Base-by-base conservation (phyloP, 2,797 vertebrate genomes). In the Micrastur ruficollis region DNA sequence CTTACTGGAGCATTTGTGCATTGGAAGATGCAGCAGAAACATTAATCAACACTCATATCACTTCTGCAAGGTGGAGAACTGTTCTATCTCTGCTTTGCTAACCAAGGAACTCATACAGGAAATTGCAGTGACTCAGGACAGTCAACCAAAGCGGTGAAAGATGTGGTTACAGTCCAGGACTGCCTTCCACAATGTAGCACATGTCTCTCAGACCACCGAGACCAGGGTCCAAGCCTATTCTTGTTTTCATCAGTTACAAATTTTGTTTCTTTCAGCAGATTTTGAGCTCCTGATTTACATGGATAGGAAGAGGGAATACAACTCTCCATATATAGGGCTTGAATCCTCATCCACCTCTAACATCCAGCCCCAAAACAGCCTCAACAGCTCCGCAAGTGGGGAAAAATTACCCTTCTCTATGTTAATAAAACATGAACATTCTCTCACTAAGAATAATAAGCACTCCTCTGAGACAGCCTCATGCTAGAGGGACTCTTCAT, bases 401-500 rank as follows among this genome's bases (percentile, higher is more conserved):
- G 42, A 79, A 95, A 91, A 91, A 74, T 0, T 0, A 63, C 32
- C 40, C 31, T 70, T 56, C 8, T 21, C 22, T 31, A 55, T 6
- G 22, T 80, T 49, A 87, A 75, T 55, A 56, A 85, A 84, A 85
- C 14, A 71, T 53, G 63, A 81, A 66, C 29, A 55, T 68, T 88
- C 50, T 93, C 70, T 93, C 87, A 71, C 67, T 87, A 34, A 50
- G 76, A 93, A 53, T 55, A 85, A 67, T 3, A 86, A 86, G 59
- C 50, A 86, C 16, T 78, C 38, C 73, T 86, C 46, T 21, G 29
- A 89, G 52, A 6, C 71, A 86, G 81, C 34, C 25, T 59, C 75
- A 55, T 34, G 50, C 95, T 98, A 98, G 84, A 98, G 97, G 82
- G 97, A 93, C 92, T 99, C 99, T 90, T 99, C 98, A 94, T 98